phyloP scores from a whole-genome alignment of 2,113 vertebrate genomes.

The Cricetomys ansorgei region DNA sequence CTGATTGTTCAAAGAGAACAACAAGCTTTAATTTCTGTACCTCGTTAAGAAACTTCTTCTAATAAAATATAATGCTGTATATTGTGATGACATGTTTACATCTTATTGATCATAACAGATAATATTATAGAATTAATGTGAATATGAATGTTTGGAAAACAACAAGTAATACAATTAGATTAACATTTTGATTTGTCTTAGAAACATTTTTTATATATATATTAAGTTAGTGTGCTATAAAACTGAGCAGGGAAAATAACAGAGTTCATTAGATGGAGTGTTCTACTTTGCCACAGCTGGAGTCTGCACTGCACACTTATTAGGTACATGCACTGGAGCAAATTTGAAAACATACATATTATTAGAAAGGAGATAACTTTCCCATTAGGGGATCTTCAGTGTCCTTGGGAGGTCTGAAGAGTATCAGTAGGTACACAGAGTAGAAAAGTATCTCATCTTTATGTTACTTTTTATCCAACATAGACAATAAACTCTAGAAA shows the following conservation, averaged over 20 bases:
- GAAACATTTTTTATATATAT: conserved; percentile 11
- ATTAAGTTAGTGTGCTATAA: conserved; percentile 75
- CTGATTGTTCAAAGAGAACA: not conserved
- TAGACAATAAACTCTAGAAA: not conserved
- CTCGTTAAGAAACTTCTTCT: not conserved
- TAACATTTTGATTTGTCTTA: conserved; percentile 47
- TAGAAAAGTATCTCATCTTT: not conserved
- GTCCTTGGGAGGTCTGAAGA: not conserved
- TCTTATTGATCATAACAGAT: not conserved
- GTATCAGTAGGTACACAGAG: not conserved
- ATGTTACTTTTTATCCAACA: not conserved
- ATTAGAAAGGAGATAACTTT: conserved; percentile 45
- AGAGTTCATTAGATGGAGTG: conserved; percentile 39
- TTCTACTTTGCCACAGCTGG: conserved; percentile 43
- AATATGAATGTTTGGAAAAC: not conserved
- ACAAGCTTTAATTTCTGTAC: not conserved
- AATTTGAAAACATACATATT: not conserved
- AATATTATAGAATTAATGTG: not conserved
- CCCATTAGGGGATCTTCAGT: not conserved
- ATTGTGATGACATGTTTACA: not conserved
- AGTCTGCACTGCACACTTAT: conserved; percentile 7
- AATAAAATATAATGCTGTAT: not conserved
- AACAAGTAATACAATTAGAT: conserved; percentile 34
- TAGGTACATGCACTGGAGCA: conserved; percentile 33
- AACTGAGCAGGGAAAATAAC: conserved; percentile 63